Conservation (phyloP, 1,140 invertebrate genomes). For the Pissodes strobi region DNA sequence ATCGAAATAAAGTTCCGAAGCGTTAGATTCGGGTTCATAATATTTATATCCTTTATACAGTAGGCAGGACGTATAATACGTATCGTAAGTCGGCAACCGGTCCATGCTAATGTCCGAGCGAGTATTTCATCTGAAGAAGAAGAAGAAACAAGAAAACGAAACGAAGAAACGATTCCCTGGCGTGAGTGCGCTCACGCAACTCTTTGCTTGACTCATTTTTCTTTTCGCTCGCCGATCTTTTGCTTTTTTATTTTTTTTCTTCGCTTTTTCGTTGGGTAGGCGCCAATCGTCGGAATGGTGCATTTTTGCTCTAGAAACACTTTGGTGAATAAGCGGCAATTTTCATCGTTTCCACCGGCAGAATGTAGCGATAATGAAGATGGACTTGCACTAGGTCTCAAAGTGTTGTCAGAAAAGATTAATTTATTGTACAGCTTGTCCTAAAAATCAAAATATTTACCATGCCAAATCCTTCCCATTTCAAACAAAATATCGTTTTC, state of each 20-base stretch:
- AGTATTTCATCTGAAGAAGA: slow-evolving; percentile 23
- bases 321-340: too few relatives aligned
- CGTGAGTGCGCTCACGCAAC: slow-evolving; percentile 13
- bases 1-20: too few relatives aligned
- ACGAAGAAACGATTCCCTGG: slow-evolving; percentile 3
- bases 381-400: too few relatives aligned
- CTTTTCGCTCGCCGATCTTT: background rate
- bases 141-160: slow-evolving; percentile 11
- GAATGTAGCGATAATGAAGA: too few relatives aligned
- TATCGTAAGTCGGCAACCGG: slow-evolving; percentile 9
- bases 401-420: too few relatives aligned
- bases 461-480: too few relatives aligned
- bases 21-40: background rate
- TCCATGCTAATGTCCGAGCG: slow-evolving; percentile 21
- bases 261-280: slow-evolving; percentile 1
- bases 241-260: background rate
- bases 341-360: too few relatives aligned
- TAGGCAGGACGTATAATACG: background rate
- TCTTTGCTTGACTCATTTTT: slow-evolving; percentile 14
- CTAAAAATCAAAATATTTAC: too few relatives aligned
- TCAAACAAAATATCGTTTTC: too few relatives aligned
- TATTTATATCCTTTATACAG: too few relatives aligned
- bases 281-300: slow-evolving; percentile 16
- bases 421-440: too few relatives aligned
- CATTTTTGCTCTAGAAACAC: too few relatives aligned